Evolutionary conservation across 2,113 vertebrate species (phyloP), one percentile per base, ranked within the genome.

Genomic region (Tursiops truncatus): DNA sequence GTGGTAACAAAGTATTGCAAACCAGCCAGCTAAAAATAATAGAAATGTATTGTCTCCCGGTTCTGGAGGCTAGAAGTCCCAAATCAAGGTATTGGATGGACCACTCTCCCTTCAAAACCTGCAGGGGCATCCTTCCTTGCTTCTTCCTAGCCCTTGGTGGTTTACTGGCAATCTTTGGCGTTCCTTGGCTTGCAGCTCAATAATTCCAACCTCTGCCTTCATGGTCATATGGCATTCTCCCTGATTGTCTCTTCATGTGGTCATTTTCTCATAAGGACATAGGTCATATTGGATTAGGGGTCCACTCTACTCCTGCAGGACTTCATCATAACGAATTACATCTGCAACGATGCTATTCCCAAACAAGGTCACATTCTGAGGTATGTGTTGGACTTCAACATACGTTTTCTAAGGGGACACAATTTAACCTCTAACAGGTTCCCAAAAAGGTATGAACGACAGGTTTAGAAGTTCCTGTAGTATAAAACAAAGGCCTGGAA

Each of bases 401-500:
- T 68, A 85, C 62, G 44, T 91, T 85, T 60, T 82, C 73, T 70
- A 56, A 82, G 25, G 50, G 44, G 36, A 71, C 31, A 53, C 10
- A 71, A n/a, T 74, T 83, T 26, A 58, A 70, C 31, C 76, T 15
- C 67, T 44, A 82, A 41, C 8, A 83, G 56, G 26, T 62, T 95
- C 44, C 26, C 38, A 88, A 58, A 38, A 26, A n/a, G 44, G 20
- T 92, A n/a, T 62, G 47, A 90, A 80, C 41, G 36, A 60, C n/a
- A 38, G n/a, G 50, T 85, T 89, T 60, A 50, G 79, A 71, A 77
- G 33, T 63, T 79, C 41, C 26, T 65, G 38, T 47, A 38, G 26
- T 47, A 74, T 80, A 91, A 85, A 65, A 92, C 60, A 68, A 95
- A 94, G 38, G 21, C 13, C 67, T 89, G 41, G 15, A 86, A 96